Percentiles rank a stretch among this genome's conserved stretches.
phyloP scores from a whole-genome alignment of 2,888 invertebrate genomes.

The Mycalesis mineus region DNA sequence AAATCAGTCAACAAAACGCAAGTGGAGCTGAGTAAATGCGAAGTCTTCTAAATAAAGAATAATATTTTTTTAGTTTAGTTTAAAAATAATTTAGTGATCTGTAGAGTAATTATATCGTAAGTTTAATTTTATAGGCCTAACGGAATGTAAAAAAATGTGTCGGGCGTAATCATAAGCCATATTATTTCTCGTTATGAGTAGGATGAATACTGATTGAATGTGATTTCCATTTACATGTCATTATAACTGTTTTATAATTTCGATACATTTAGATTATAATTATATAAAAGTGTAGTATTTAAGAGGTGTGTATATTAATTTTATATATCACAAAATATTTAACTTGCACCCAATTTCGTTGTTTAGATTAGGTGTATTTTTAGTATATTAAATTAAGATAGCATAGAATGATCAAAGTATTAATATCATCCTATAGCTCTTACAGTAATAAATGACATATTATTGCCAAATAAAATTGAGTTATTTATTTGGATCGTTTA shows the following conservation, averaged over 20 bases:
- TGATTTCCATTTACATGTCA: slow-evolving; percentile 39
- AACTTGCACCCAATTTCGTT: slow-evolving; percentile 18
- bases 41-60: too few species aligned
- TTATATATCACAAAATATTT: slow-evolving; percentile 11
- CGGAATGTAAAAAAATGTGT: background rate
- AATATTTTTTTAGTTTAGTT: too few species aligned
- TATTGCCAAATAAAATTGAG: slow-evolving; percentile 12
- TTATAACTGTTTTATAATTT: slow-evolving; percentile 35
- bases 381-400: slow-evolving; percentile 17
- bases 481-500: background rate
- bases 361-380: slow-evolving; percentile 16
- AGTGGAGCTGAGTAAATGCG: too few species aligned
- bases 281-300: background rate
- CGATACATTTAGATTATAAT: slow-evolving; percentile 10
- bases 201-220: slow-evolving; percentile 45
- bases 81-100: too few species aligned
- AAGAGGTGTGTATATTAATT: slow-evolving; percentile 5
- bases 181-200: slow-evolving; percentile 19
- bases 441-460: slow-evolving; percentile 1
- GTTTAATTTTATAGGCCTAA: slow-evolving; percentile 7
- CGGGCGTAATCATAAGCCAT: background rate
- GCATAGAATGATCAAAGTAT: slow-evolving; percentile 7
- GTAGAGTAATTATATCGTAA: background rate
- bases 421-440: slow-evolving; percentile 10
- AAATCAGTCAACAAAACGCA: too few species aligned